Percentiles rank a stretch among this genome's conserved stretches.
Evolutionary conservation across 2,113 vertebrate genomes (phyloP).

Genomic region (Nesoenas mayeri): DNA sequence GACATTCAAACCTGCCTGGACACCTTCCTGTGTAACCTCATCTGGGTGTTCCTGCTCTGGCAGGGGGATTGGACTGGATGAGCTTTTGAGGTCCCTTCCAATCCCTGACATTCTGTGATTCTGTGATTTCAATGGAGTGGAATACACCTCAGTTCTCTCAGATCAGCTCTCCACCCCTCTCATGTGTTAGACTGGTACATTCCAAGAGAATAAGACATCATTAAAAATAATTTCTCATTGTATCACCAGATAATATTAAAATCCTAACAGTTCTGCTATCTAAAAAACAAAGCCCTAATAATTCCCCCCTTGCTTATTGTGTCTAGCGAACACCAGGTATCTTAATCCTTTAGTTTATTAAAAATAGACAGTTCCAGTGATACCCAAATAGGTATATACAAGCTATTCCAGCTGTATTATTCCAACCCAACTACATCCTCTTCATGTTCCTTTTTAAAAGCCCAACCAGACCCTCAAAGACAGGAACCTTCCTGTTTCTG

Average conservation of each 20-base stretch:
- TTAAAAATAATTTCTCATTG: background rate
- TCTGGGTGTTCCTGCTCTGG: no score
- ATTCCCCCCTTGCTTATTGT: background rate
- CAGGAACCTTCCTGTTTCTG: background rate
- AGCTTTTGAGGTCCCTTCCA: no score
- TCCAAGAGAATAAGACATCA: background rate
- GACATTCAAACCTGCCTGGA: no score
- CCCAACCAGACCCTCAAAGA: background rate
- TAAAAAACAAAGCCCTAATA: background rate
- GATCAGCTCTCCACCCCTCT: rapidly evolving
- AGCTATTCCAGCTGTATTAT: background rate
- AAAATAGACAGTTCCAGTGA: background rate
- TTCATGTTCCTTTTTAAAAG: background rate
- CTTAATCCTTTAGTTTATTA: background rate
- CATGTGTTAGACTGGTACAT: background rate
- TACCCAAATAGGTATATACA: no score
- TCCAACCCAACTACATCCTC: background rate
- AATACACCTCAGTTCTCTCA: background rate
- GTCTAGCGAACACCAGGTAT: background rate
- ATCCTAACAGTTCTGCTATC: background rate
- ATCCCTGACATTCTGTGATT: no score
- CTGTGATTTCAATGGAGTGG: background rate
- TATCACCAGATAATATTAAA: background rate
- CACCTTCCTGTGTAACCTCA: no score
- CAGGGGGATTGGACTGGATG: no score